These are phyloP conservation scores for Ditula angustiorana DNA, from an alignment of 2,888 invertebrate species.

Conservation along the genomic window DNA sequence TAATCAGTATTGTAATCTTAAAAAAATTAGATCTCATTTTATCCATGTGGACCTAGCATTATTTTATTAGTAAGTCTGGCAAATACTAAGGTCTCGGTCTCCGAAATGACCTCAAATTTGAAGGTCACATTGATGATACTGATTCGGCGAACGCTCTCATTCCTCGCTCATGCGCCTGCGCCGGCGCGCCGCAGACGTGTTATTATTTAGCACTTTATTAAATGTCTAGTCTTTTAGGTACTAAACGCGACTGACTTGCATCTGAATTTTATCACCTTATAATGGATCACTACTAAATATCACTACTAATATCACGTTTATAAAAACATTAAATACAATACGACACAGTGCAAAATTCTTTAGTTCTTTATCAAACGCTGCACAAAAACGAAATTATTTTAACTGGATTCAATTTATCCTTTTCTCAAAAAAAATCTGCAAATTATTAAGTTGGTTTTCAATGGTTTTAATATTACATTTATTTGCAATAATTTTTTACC, in stretches of 20 bases:
- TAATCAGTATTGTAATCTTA: conserved; percentile 3
- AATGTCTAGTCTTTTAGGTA: conserved; percentile 9
- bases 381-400: too few relatives aligned
- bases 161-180: conserved; percentile 52
- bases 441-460: too few relatives aligned
- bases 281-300: too few relatives aligned
- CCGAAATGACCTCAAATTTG: conserved; percentile 57
- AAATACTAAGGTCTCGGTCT: conserved; percentile 51
- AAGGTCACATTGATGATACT: conserved; percentile 67
- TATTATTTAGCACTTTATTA: conserved; percentile 66
- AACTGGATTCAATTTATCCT: too few relatives aligned
- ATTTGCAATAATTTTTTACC: too few relatives aligned
- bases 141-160: conserved; percentile 70
- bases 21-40: conserved; percentile 11
- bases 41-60: conserved; percentile 22
- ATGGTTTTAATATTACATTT: too few relatives aligned
- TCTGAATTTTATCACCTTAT: not conserved
- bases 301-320: too few relatives aligned
- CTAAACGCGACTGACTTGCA: not conserved
- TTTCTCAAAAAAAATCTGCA: too few relatives aligned
- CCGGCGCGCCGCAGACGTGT: conserved; percentile 58
- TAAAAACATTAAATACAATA: too few relatives aligned
- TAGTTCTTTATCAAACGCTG: too few relatives aligned
- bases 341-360: too few relatives aligned
- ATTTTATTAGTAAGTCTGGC: conserved; percentile 36